phyloP scores from a whole-genome alignment of 2,888 invertebrate species.

The Rhagophthalmus giganteus region DNA sequence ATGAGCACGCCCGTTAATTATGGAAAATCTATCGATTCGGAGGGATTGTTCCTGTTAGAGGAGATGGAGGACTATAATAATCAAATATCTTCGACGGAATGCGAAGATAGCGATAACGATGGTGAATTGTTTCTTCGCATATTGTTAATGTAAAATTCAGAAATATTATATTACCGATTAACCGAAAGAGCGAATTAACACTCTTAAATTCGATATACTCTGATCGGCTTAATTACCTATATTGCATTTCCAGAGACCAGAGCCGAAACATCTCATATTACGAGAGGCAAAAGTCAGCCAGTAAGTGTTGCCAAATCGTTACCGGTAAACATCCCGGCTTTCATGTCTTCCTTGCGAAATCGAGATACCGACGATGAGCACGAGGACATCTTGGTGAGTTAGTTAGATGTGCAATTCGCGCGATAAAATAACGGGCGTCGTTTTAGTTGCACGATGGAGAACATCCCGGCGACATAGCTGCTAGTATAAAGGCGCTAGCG shows the following conservation, averaged over 20 bases:
- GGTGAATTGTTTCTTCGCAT: too few relatives aligned
- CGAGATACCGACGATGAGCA: conserved; percentile 55
- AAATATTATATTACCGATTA: too few relatives aligned
- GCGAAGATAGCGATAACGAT: conserved; percentile 66
- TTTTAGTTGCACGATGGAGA: conserved; percentile 49
- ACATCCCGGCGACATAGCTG: conserved; percentile 81
- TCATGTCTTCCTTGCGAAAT: conserved; percentile 49
- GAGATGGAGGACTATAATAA: conserved; percentile 64
- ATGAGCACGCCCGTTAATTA: conserved; percentile 26
- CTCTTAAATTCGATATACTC: too few relatives aligned
- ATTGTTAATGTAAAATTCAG: too few relatives aligned
- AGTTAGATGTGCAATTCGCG: too few relatives aligned
- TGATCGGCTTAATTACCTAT: too few relatives aligned
- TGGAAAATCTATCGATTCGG: conserved; percentile 59
- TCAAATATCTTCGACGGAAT: conserved; percentile 58
- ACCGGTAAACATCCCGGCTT: conserved; percentile 75
- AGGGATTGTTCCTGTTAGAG: conserved; percentile 79
- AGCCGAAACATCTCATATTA: conserved; percentile 64
- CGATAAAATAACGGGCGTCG: too few relatives aligned
- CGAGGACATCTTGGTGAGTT: conserved; percentile 46
- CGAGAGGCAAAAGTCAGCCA: conserved; percentile 52
- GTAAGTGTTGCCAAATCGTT: conserved; percentile 71
- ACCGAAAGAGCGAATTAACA: too few relatives aligned
- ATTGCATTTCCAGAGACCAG: too few relatives aligned
- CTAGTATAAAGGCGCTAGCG: conserved; percentile 89